A percentile compares a stretch with the other conserved stretches of the same genome.
phyloP scores from a whole-genome alignment of 2,888 invertebrate species.

The Timandra comae region DNA sequence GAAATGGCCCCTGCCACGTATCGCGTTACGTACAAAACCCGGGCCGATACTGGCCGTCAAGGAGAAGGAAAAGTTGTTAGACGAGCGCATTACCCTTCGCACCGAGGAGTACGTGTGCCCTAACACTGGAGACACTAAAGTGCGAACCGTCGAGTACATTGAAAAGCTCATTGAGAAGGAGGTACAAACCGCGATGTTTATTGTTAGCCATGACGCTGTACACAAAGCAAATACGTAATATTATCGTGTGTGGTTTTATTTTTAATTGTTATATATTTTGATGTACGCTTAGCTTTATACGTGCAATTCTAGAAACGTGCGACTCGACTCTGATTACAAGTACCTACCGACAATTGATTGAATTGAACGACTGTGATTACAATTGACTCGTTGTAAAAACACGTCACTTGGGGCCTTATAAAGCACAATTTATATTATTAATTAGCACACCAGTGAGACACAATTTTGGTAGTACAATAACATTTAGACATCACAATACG shows the following conservation, averaged over 20 bases:
- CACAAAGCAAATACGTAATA: slow-evolving; percentile 57
- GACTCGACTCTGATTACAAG: slow-evolving; percentile 15
- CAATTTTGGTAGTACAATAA: slow-evolving; percentile 13
- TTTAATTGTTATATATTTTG: slow-evolving; percentile 42
- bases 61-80: slow-evolving; percentile 92
- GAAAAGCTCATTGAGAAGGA: slow-evolving; percentile 97
- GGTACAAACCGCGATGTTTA: slow-evolving; percentile 80
- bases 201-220: slow-evolving; percentile 65
- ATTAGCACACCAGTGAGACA: slow-evolving; percentile 19
- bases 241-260: slow-evolving; percentile 62
- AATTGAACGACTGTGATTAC: neutral
- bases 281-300: slow-evolving; percentile 68
- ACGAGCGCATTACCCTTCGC: slow-evolving; percentile 91
- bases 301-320: slow-evolving; percentile 38
- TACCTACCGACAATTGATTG: neutral
- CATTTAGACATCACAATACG: slow-evolving; percentile 17
- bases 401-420: slow-evolving; percentile 13
- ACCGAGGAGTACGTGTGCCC: slow-evolving; percentile 94
- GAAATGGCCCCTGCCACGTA: slow-evolving; percentile 85
- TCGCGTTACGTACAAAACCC: slow-evolving; percentile 91
- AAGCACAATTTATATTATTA: slow-evolving; percentile 18
- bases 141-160: slow-evolving; percentile 94
- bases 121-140: slow-evolving; percentile 88
- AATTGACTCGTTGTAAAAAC: slow-evolving; percentile 21
- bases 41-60: slow-evolving; percentile 89